Evolutionary conservation across 2,888 invertebrate genomes (phyloP), one percentile per base, ranked within the genome.

Genomic region (Halictus quadricinctus): DNA sequence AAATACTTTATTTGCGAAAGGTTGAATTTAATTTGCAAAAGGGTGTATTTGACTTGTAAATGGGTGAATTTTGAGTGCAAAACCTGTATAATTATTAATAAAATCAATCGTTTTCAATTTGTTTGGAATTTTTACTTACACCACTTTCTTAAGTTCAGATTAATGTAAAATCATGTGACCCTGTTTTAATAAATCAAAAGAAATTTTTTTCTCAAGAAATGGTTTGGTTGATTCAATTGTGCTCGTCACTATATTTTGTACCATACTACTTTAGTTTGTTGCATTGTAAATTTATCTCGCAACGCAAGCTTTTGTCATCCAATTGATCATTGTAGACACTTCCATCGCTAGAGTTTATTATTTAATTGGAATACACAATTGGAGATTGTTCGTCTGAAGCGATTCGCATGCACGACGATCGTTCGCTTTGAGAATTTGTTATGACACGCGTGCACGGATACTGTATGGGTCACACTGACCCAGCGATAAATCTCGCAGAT

Each of bases 401-500:
- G 54, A 36, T 50, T 70, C 41, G 64, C 21, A 6, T 41, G 5
- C n/a, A 25, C n/a, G 41, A 36, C 36, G 29, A n/a, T 18, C 50
- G 66, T 48, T 69, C 41, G 46, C 70, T 83, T 81, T 29, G 48
- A 79, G 77, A 81, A 78, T 83, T 60, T 46, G 8, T n/a, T n/a
- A 58, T 70, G 73, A 72, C 60, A 25, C n/a, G 43, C 66, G 54
- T 25, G 58, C 69, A 83, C 36, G 86, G 80, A 84, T 82, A 54
- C 60, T 41, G 60, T 80, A 86, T 81, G 90, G 92, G 92, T 92
- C 91, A 92, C 88, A 88, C 87, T 87, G 83, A 83, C 84, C 84
- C 84, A 76, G 58, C 86, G 91, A 93, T 92, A 92, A 92, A 91
- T 93, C 90, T 90, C 80, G 29, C 81, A 78, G 87, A 80, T 88